Conservation (phyloP, 2,888 invertebrate genomes). For the Heliconius cydno region DNA sequence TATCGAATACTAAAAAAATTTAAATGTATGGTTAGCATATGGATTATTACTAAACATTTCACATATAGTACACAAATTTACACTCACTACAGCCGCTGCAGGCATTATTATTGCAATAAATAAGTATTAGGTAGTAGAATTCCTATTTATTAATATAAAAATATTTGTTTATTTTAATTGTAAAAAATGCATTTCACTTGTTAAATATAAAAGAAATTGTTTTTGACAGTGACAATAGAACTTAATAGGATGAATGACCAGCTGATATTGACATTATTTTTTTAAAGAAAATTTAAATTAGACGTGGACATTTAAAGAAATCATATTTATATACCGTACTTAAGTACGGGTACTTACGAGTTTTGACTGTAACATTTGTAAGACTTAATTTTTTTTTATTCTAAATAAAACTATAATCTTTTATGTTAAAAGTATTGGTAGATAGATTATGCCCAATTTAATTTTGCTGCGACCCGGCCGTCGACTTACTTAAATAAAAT, state of each 20-base stretch:
- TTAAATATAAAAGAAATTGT: background rate
- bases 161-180: background rate
- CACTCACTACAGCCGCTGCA: slow-evolving; percentile 42
- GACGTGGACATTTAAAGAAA: background rate
- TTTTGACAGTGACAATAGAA: slow-evolving; percentile 17
- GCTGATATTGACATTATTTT: slow-evolving; percentile 17
- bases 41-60: background rate
- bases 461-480: background rate
- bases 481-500: background rate
- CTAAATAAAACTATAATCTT: no score
- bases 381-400: no score
- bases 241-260: background rate
- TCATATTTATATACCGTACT: no score
- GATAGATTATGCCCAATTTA: background rate
- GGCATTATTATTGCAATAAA: slow-evolving; percentile 41
- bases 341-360: no score
- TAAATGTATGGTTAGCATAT: slow-evolving; percentile 10
- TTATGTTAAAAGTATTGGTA: no score
- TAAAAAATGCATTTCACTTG: background rate
- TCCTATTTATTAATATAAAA: background rate
- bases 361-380: no score
- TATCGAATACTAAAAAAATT: slow-evolving; percentile 85
- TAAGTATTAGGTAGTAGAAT: background rate
- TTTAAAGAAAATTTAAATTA: background rate
- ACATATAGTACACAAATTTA: background rate